Conservation (phyloP, 2,113 vertebrate species). For the Catharus bicknelli region DNA sequence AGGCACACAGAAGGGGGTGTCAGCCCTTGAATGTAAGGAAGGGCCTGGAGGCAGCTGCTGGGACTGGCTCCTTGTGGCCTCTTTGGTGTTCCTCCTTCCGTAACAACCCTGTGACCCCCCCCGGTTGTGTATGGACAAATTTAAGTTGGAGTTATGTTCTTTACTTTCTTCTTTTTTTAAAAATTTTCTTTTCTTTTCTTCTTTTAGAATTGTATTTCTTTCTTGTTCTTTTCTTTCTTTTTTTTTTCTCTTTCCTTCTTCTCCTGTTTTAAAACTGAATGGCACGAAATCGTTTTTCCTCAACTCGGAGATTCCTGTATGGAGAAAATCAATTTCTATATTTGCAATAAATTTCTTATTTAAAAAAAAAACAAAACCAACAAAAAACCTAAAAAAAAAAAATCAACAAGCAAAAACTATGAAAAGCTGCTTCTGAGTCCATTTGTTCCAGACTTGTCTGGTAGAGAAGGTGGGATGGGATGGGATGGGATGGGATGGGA, state of each 20-base stretch:
- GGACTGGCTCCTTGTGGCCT: conserved; percentile 71
- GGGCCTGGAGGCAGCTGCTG: conserved; percentile 63
- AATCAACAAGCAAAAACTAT: conserved; percentile 2
- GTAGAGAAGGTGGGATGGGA: background rate
- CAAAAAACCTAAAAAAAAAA: conserved; percentile 37
- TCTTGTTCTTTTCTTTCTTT: background rate
- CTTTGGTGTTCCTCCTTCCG: conserved; percentile 59
- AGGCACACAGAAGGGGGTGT: background rate
- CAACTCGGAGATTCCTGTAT: conserved; percentile 82
- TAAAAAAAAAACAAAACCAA: conserved; percentile 61
- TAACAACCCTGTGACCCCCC: conserved; percentile 68
- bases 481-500: background rate
- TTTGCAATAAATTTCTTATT: conserved; percentile 90
- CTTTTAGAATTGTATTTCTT: conserved; percentile 42
- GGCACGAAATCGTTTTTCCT: conserved; percentile 82
- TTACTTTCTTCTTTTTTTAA: background rate
- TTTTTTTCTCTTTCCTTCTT: background rate
- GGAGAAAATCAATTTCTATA: conserved; percentile 87
- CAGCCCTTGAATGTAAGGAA: conserved; percentile 56
- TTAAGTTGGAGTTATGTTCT: conserved; percentile 56
- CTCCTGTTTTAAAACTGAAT: conserved; percentile 77
- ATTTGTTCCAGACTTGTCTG: background rate
- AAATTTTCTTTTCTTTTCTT: background rate
- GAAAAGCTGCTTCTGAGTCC: conserved; percentile 36
- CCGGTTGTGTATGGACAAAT: conserved; percentile 71